A percentile compares a stretch with the other conserved stretches of the same genome.
These are phyloP conservation scores for Diaperis boleti DNA, from an alignment of 2,888 invertebrate species.

Conservation along the genomic window DNA sequence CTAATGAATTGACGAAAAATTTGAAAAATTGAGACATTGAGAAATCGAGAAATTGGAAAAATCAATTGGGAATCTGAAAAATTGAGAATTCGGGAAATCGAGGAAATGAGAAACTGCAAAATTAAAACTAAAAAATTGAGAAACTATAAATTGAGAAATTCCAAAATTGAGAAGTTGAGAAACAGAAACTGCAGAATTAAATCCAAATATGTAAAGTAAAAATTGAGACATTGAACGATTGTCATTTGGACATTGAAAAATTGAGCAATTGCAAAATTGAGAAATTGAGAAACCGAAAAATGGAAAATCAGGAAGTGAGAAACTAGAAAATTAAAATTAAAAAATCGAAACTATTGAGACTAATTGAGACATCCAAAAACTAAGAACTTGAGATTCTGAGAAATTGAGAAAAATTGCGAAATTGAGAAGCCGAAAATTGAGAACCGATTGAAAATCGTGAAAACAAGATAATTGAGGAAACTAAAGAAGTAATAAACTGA, in stretches of 20 bases:
- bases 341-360: too few relatives aligned
- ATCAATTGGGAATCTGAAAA: neutral
- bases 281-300: too few relatives aligned
- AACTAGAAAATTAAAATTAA: too few relatives aligned
- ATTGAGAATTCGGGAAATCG: neutral
- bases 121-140: neutral
- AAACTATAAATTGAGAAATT: too few relatives aligned
- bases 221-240: neutral
- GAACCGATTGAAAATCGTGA: neutral
- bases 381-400: too few relatives aligned
- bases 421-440: neutral
- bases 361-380: neutral
- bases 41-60: neutral
- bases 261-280: too few relatives aligned
- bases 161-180: too few relatives aligned
- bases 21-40: neutral
- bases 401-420: neutral
- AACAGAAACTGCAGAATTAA: neutral
- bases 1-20: too few relatives aligned
- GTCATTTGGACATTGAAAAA: too few relatives aligned
- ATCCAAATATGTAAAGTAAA: neutral
- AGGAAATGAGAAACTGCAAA: neutral
- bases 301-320: too few relatives aligned
- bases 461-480: too few relatives aligned
- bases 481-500: too few relatives aligned